Evolutionary conservation across 2,113 vertebrate genomes (phyloP).

Genomic region (Heliornis fulica): DNA sequence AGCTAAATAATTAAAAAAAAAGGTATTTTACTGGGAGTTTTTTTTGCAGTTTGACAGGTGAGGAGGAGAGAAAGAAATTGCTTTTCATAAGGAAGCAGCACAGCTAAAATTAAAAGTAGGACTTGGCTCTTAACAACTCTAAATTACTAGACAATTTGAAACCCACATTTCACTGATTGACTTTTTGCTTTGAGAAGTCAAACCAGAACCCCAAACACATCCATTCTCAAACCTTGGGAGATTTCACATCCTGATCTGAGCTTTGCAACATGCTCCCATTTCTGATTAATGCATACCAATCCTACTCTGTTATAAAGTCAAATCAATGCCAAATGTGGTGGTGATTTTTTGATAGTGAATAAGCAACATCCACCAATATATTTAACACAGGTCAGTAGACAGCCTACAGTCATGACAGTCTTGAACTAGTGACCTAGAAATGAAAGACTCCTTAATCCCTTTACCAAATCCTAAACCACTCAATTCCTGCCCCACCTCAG

Average conservation of each 20-base stretch:
- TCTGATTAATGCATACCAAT: slow-evolving; percentile 63
- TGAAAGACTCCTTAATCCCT: slow-evolving; percentile 64
- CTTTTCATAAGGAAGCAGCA: slow-evolving; percentile 27
- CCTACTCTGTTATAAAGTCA: slow-evolving; percentile 55
- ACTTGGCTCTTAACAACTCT: slow-evolving; percentile 28
- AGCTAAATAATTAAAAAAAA: slow-evolving; percentile 34
- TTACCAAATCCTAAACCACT: slow-evolving; percentile 68
- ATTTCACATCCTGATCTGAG: slow-evolving; percentile 52
- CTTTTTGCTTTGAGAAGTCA: slow-evolving; percentile 50
- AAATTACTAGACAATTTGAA: slow-evolving; percentile 52
- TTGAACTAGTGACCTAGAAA: slow-evolving; percentile 68
- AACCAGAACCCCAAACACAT: slow-evolving; percentile 37
- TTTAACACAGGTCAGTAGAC: slow-evolving; percentile 63
- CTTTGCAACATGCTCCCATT: slow-evolving; percentile 51
- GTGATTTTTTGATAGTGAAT: slow-evolving; percentile 62
- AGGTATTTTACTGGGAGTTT: slow-evolving; percentile 8
- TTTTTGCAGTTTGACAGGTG: slow-evolving; percentile 37
- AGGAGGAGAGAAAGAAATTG: slow-evolving; percentile 30
- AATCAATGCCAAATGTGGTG: slow-evolving; percentile 67
- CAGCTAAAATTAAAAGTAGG: slow-evolving; percentile 50
- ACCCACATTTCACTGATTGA: slow-evolving; percentile 16
- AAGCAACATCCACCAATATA: slow-evolving; percentile 54
- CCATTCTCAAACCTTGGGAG: slow-evolving; percentile 56
- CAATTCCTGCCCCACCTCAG: slow-evolving; percentile 60
- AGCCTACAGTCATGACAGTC: slow-evolving; percentile 64